These are phyloP conservation scores for Stramonita haemastoma DNA, from an alignment of 2,888 invertebrate genomes.

Conservation along the genomic window DNA sequence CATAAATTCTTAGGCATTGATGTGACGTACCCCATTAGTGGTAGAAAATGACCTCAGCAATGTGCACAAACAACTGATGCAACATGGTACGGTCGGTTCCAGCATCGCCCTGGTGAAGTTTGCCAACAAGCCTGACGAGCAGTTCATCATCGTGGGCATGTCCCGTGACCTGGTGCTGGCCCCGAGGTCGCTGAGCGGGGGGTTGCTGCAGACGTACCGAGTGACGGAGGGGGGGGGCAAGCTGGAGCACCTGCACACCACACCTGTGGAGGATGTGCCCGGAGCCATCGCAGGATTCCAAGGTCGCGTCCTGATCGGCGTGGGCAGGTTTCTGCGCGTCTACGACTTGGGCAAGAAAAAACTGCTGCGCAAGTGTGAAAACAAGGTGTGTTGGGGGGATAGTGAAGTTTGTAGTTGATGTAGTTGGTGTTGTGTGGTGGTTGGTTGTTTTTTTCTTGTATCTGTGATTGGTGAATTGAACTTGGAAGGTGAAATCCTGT, in stretches of 20 bases:
- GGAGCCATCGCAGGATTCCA: conserved; percentile 80
- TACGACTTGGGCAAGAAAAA: conserved; percentile 99
- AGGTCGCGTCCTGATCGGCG: conserved; percentile 93
- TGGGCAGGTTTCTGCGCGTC: conserved; percentile 92
- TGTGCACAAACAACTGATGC: too few relatives aligned
- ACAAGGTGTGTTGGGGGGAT: conserved; percentile 84
- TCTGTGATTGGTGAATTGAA: too few relatives aligned
- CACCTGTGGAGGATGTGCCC: conserved; percentile 94
- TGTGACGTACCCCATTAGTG: too few relatives aligned
- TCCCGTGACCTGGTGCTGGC: conserved; percentile 93
- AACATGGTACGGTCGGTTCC: conserved; percentile 61
- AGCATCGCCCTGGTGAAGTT: conserved; percentile 90
- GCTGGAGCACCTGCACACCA: conserved; percentile 95
- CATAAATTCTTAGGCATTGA: too few relatives aligned
- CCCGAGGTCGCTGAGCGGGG: conserved; percentile 89
- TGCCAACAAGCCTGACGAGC: conserved; percentile 82
- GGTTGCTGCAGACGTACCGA: conserved; percentile 90
- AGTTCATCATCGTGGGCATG: conserved; percentile 90
- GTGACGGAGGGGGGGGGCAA: conserved; percentile 86
- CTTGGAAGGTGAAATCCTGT: too few relatives aligned
- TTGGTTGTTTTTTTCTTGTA: too few relatives aligned
- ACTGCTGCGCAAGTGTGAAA: conserved; percentile 97
- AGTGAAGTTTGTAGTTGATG: too few relatives aligned
- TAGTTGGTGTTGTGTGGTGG: neutral
- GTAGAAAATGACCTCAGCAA: too few relatives aligned